Evolutionary conservation across 2,888 invertebrate genomes (phyloP), one percentile per base, ranked within the genome.

Genomic region (Achlya flavicornis): DNA sequence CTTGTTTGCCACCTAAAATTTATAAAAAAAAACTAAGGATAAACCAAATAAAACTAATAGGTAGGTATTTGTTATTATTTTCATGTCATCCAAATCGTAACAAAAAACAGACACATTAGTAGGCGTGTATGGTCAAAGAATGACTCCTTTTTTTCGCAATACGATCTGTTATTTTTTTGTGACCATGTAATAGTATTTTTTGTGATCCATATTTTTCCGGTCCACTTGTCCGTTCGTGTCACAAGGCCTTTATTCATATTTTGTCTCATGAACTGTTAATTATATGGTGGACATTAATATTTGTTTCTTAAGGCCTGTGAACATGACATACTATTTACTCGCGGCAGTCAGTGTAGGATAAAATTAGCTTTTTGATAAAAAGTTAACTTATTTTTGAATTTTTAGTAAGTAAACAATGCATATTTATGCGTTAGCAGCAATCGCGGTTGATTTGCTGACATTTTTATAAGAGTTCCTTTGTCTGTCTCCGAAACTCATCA

Each of bases 191-290:
- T 53, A 53, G 38, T 62, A 61, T 65, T 72, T 76, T 72, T 67
- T 69, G 64, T 64, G 66, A 33, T 38, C 64, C 46, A 70, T 68
- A 70, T 77, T 79, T 65, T 77, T 83, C 81, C 81, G 81, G 77
- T 76, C 71, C 72, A 79, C 69, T 82, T 79, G 73, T 74, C 66
- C 38, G 61, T 63, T 66, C 66, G 64, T 72, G 73, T 72, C 77
- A 76, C 77, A 38, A 38, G 35, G 38, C 35, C 35, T 38, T 16
- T 35, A 38, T 59, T n/a, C 35, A 33, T 59, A 16, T 59, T 32
- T 33, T 59, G n/a, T 59, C 38, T 59, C 38, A 12, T n/a, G 38
- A 59, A 38, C 16, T 19, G 16, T n/a, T 53, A 62, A 33, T 58
- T 59, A 16, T 38, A 35, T 35, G 33, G 32, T 58, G 58, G 58